Conservation (phyloP, 2,888 invertebrate species). For the Tineola bisselliella region DNA sequence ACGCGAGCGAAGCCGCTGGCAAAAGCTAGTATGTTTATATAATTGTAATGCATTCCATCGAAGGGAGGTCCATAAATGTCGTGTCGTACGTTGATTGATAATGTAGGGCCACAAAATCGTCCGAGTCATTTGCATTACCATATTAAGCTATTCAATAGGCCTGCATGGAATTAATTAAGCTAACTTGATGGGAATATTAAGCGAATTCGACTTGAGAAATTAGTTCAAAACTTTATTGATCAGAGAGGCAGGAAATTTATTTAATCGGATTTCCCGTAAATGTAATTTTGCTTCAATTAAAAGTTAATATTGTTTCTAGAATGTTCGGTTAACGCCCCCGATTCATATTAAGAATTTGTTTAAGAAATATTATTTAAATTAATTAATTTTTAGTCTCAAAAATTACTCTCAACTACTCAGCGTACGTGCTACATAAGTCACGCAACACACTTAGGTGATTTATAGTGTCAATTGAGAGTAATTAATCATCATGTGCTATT, state of each 20-base stretch:
- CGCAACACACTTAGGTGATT: too few species aligned
- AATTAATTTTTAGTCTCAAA: too few species aligned
- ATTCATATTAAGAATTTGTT: not conserved
- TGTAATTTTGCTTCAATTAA: conserved; percentile 1
- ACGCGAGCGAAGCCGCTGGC: too few species aligned
- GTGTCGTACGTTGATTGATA: not conserved
- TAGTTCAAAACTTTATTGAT: conserved; percentile 12
- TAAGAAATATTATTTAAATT: too few species aligned
- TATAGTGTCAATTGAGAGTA: too few species aligned
- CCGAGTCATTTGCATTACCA: not conserved
- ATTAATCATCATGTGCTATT: too few species aligned
- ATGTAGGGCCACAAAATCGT: not conserved
- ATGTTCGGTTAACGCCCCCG: not conserved
- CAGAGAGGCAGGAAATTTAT: conserved; percentile 1
- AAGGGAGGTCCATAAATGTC: too few species aligned
- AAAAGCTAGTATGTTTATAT: too few species aligned
- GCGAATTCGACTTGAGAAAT: conserved; percentile 3
- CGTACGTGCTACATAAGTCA: too few species aligned
- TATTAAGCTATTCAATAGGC: conserved; percentile 6
- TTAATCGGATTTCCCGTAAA: conserved; percentile 1
- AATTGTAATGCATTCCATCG: too few species aligned
- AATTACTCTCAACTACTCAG: too few species aligned
- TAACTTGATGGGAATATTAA: conserved; percentile 11
- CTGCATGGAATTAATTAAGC: conserved; percentile 12
- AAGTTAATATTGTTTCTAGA: not conserved